Percentiles rank a stretch among this genome's conserved stretches.
Conservation (phyloP, 2,888 invertebrate species). For the Cotesia congregata region DNA sequence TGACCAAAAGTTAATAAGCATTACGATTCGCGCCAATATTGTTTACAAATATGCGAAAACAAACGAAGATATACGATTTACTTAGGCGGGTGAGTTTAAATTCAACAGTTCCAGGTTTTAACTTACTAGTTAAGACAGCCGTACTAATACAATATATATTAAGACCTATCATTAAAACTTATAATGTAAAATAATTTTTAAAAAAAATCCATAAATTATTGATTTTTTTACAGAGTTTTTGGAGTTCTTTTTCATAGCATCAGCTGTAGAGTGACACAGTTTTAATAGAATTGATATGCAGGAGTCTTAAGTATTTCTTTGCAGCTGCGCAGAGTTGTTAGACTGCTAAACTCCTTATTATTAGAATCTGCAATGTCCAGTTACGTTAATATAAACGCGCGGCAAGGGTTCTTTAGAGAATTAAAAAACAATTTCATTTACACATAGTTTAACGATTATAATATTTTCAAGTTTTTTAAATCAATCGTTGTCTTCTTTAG, state of each 20-base stretch:
- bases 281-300: slow-evolving; percentile 33
- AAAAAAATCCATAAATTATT: not conserved
- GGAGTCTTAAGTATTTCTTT: slow-evolving; percentile 32
- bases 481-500: not conserved
- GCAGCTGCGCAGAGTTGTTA: slow-evolving; percentile 61
- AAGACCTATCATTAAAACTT: no score
- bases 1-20: not conserved
- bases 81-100: not conserved
- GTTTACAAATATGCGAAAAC: not conserved
- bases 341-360: slow-evolving; percentile 54
- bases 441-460: no score
- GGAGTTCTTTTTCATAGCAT: not conserved
- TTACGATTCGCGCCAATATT: not conserved
- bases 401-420: slow-evolving; percentile 34
- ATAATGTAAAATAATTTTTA: not conserved
- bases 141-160: no score
- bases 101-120: not conserved
- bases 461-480: no score
- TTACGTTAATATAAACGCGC: slow-evolving; percentile 56
- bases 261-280: slow-evolving; percentile 17
- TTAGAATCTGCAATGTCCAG: slow-evolving; percentile 62
- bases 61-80: not conserved
- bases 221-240: not conserved
- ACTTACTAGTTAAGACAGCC: not conserved
- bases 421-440: not conserved